A percentile compares a stretch with the other conserved stretches of the same genome.
These are phyloP conservation scores for Microtus pennsylvanicus DNA, from an alignment of 2,113 vertebrate species.

Conservation along the genomic window DNA sequence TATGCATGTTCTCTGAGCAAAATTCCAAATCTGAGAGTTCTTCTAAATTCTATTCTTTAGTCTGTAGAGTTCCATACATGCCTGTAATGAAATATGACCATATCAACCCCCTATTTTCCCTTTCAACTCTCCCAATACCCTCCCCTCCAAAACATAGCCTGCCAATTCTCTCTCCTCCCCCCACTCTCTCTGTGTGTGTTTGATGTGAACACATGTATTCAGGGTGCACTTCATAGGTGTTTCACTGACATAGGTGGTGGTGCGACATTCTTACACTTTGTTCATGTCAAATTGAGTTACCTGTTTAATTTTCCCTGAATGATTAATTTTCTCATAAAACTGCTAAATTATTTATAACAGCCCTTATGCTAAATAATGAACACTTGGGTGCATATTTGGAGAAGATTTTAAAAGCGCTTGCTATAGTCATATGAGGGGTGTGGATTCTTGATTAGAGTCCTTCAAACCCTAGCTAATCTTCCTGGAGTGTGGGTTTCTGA, in stretches of 20 bases:
- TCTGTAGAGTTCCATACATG: neutral
- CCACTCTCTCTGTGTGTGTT: neutral
- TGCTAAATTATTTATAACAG: conserved; percentile 66
- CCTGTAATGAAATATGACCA: neutral
- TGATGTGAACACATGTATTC: neutral
- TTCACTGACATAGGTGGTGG: neutral
- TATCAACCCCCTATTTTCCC: neutral
- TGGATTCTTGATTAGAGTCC: conserved; percentile 61
- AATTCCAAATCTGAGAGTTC: neutral
- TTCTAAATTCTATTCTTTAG: neutral
- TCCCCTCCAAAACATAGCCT: neutral
- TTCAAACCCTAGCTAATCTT: conserved; percentile 58
- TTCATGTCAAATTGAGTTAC: conserved; percentile 1
- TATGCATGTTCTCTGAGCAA: neutral
- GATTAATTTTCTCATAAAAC: conserved; percentile 57
- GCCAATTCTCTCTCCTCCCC: too few relatives aligned
- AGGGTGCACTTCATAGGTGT: neutral
- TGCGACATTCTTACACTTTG: neutral
- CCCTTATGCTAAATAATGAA: conserved; percentile 64
- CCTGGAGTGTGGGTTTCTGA: conserved; percentile 60
- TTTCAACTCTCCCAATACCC: neutral
- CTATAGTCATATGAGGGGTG: conserved; percentile 23
- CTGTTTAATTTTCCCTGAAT: conserved; percentile 20
- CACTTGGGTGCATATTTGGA: conserved; percentile 47
- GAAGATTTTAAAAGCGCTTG: conserved; percentile 72